Evolutionary conservation across 2,888 invertebrate species (phyloP), one percentile per base, ranked within the genome.

Genomic region (Bimastos eiseni): DNA sequence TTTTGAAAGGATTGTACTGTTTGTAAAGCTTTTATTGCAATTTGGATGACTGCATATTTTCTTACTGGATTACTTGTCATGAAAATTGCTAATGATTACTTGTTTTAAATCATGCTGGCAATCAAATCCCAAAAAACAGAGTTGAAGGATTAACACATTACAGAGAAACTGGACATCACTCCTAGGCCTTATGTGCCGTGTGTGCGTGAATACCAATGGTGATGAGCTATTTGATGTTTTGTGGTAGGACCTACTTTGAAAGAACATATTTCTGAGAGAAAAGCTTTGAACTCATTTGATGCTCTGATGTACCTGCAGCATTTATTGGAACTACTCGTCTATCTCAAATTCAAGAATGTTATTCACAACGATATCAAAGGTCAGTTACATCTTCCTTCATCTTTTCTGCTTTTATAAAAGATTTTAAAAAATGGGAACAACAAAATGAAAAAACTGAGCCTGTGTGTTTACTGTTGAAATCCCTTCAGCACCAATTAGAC

Each of bases 311-410:
- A 93, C 90, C 93, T 94, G 84, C 91, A 93, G 38, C 94, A 94
- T 92, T 91, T 94, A 11, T 92, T 94, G 3, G 84, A 93, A 41
- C 93, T 93, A 17, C 91, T 94, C n/a, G 91, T 91, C 6, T 94
- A 94, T 91, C 92, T 94, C 17, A 92, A 93, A 91, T 89, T 91
- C 11, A 93, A 93, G 49, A 91, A 93, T 37, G 93, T 94, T 15
- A 92, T 94, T 21, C 94, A 94, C 92, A 94, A 94, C 89, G 94
- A 94, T 91, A 92, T 94, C 30, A 94, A 94, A 94, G 93, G 94
- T 86, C 19, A 37, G n/a, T 36, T 86, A 33, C 70, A 70, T 70
- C 19, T 13, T 19, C 19, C 70, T 70, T 70, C 11, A n/a, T 55
- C 55, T 55, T 55, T 55, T 30, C 55, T 70, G 30, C 70, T 70